Evolutionary conservation across 1,140 invertebrate genomes (phyloP).

Genomic region (Drosophila willistoni): DNA sequence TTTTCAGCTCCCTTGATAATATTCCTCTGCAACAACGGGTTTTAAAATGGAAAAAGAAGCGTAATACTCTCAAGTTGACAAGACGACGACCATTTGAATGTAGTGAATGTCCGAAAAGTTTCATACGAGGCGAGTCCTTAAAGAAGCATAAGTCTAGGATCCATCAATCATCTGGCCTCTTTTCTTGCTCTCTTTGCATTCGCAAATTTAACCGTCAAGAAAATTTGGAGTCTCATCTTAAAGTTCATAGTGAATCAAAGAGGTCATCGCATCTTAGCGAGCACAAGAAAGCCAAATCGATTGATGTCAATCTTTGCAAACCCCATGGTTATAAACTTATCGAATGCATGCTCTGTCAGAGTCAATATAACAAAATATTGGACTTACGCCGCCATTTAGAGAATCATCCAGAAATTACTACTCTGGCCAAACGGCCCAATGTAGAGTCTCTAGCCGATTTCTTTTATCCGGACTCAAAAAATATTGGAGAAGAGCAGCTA

Average conservation of each 20-base stretch:
- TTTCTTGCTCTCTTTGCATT: slow-evolving; percentile 62
- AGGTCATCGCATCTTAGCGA: slow-evolving; percentile 63
- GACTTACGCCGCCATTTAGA: slow-evolving; percentile 59
- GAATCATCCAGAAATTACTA: slow-evolving; percentile 58
- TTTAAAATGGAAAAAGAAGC: slow-evolving; percentile 50
- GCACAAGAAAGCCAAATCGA: slow-evolving; percentile 65
- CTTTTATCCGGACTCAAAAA: slow-evolving; percentile 68
- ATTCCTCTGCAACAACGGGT: slow-evolving; percentile 53
- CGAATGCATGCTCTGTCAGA: slow-evolving; percentile 73
- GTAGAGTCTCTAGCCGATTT: slow-evolving; percentile 53
- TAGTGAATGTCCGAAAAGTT: slow-evolving; percentile 54
- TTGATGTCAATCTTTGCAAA: slow-evolving; percentile 68
- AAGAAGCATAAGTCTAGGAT: slow-evolving; percentile 52
- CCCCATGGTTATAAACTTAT: slow-evolving; percentile 71
- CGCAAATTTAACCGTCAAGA: slow-evolving; percentile 65
- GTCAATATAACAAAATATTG: slow-evolving; percentile 65
- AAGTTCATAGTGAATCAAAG: slow-evolving; percentile 62
- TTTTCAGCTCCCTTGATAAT: slow-evolving; percentile 62
- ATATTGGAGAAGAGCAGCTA: slow-evolving; percentile 52
- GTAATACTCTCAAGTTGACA: slow-evolving; percentile 16
- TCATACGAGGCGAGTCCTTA: slow-evolving; percentile 47
- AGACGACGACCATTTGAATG: slow-evolving; percentile 39
- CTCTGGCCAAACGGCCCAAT: slow-evolving; percentile 39
- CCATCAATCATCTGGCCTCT: slow-evolving; percentile 49
- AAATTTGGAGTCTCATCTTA: slow-evolving; percentile 55